Percentiles rank a stretch among this genome's conserved stretches.
Conservation (phyloP, 2,888 invertebrate species). For the Hyles lineata region DNA sequence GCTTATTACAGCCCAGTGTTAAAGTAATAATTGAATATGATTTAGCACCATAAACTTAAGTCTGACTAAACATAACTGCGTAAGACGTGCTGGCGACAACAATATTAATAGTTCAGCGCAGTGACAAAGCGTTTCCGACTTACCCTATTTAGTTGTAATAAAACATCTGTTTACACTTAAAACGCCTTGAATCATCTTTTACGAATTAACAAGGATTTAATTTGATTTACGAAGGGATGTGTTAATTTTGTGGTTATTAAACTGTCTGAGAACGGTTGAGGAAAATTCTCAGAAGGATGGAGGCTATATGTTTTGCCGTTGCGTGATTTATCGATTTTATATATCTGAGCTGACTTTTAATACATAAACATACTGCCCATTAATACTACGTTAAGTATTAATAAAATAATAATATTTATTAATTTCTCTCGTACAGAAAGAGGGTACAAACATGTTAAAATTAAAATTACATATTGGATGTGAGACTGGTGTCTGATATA, state of each 20-base stretch:
- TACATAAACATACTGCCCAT: no score
- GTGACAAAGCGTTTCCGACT: conserved; percentile 28
- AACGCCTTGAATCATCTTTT: background rate
- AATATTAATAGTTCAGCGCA: conserved; percentile 30
- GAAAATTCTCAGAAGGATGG: no score
- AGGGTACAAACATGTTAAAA: no score
- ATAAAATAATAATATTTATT: no score
- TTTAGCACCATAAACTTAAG: background rate
- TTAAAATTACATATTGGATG: no score
- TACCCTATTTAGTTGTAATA: background rate
- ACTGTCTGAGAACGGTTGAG: no score
- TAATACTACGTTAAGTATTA: no score
- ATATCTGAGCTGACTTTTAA: no score
- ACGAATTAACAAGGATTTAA: background rate
- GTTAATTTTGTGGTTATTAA: background rate
- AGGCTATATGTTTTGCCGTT: no score
- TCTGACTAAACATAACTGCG: conserved; percentile 21
- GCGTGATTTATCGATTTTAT: no score
- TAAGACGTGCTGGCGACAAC: conserved; percentile 25
- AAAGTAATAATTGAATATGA: background rate
- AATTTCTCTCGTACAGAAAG: no score
- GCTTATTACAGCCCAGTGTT: background rate
- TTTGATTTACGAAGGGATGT: background rate
- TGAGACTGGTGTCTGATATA: no score
- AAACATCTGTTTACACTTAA: conserved; percentile 12